Conservation (phyloP, 1,140 invertebrate species). For the Sycophaga agraensis region DNA sequence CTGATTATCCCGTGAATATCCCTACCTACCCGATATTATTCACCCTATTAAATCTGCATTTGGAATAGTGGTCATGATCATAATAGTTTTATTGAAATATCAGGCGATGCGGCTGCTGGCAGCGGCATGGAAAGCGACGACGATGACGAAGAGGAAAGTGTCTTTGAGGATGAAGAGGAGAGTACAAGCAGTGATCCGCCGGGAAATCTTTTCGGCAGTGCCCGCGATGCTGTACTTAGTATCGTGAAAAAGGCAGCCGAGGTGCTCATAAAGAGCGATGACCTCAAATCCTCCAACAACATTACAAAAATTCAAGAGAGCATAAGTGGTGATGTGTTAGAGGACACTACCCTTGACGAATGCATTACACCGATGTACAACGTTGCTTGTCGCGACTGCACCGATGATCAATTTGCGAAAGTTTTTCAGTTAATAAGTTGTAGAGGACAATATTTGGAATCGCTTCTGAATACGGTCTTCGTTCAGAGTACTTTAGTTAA, state of each 20-base stretch:
- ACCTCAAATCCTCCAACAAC: slow-evolving; percentile 55
- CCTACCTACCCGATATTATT: too few relatives aligned
- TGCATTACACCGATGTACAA: slow-evolving; percentile 69
- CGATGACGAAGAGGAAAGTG: slow-evolving; percentile 67
- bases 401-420: slow-evolving; percentile 64
- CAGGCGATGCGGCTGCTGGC: slow-evolving; percentile 34
- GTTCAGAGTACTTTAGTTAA: slow-evolving; percentile 61
- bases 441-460: slow-evolving; percentile 58
- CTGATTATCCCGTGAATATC: too few relatives aligned
- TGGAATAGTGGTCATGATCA: too few relatives aligned
- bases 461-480: slow-evolving; percentile 59
- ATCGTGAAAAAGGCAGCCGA: slow-evolving; percentile 87
- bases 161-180: slow-evolving; percentile 57
- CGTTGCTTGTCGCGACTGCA: slow-evolving; percentile 71
- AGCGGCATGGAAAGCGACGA: slow-evolving; percentile 50
- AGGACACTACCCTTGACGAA: slow-evolving; percentile 40
- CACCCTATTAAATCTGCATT: too few relatives aligned
- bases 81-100: neutral
- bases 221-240: slow-evolving; percentile 80
- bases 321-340: slow-evolving; percentile 32
- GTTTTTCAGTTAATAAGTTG: slow-evolving; percentile 71
- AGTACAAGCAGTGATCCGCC: slow-evolving; percentile 34
- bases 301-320: slow-evolving; percentile 56
- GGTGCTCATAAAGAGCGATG: slow-evolving; percentile 71
- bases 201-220: slow-evolving; percentile 78